A percentile compares a stretch with the other conserved stretches of the same genome.
Evolutionary conservation across 35 echinoderm and acorn worm genomes (phyloP).

Genomic region (Chiridota heheva): DNA sequence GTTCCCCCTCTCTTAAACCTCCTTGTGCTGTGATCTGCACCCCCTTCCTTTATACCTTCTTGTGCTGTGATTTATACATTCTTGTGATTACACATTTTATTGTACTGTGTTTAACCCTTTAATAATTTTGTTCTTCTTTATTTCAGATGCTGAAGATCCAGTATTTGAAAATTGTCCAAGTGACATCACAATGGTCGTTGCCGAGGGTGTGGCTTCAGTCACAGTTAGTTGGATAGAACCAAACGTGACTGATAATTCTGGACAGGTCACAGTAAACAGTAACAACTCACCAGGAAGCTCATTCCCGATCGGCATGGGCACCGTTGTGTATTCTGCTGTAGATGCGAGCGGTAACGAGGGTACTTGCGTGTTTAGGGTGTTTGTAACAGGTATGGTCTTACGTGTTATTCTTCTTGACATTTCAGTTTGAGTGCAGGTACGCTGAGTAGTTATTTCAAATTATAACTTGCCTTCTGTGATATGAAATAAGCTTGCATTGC

Average conservation of each 20-base stretch:
- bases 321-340: conserved; percentile 29
- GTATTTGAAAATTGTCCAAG: neutral
- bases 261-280: neutral
- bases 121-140: neutral
- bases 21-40: no score
- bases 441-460: no score
- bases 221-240: conserved; percentile 19
- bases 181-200: neutral
- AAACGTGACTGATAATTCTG: conserved; percentile 30
- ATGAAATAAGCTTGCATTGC: no score
- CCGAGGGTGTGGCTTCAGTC: neutral
- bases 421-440: no score
- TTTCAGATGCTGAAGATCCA: conserved; percentile 35
- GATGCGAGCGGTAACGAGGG: conserved; percentile 56
- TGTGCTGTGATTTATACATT: no score
- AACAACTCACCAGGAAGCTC: conserved; percentile 20
- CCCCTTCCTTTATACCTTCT: no score
- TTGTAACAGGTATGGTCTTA: conserved; percentile 52
- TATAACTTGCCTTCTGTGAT: no score
- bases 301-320: conserved; percentile 32
- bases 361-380: conserved; percentile 43
- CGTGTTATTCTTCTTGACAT: no score
- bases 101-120: no score
- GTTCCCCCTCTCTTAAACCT: no score
- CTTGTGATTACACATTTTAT: no score